Evolutionary conservation across 2,113 vertebrate genomes (phyloP), one percentile per base, ranked within the genome.

Genomic region (Solea senegalensis): DNA sequence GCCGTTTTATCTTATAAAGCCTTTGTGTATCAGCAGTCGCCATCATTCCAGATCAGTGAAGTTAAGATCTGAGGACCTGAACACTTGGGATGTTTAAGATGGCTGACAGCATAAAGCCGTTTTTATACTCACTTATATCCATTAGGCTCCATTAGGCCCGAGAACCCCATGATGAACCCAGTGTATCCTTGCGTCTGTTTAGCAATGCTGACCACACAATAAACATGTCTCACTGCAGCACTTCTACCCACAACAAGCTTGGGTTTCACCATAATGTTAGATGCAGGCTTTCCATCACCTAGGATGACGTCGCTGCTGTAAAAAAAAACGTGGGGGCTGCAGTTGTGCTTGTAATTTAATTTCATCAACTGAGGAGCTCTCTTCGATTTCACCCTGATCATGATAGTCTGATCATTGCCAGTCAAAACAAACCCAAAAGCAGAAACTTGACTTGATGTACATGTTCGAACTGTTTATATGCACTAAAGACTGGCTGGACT

Each of bases 81-180:
- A 21, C 21, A 64, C 72, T 54, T 26, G 44, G 10, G 62, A 72
- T 40, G 52, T 72, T 81, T 79, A 69, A 59, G 56, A 81, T 51
- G 64, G 48, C 74, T 73, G 73, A 83, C 69, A 57, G 59, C 72
- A 74, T 57, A 68, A 65, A 76, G 58, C 34, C 48, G 44, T 65
- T 84, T 59, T 74, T 65, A 70, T 62, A 80, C 68, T 59, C 61
- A 76, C 62, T 74, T 60, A 48, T 49, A 56, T 88, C 85, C 88
- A 89, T 89, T 90, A 92, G 26, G 34, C 55, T 79, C 86, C 88
- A 91, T 91, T 92, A 88, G 49, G 69, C 60, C 21, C 65, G 10
- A 43, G 61, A 62, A 76, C 58, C 72, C 52, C 50, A 55, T 53
- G 70, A 82, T 68, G 74, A 84, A 80, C 63, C 28, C 53, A 50